These are phyloP conservation scores for Abrostola triplasia DNA, from an alignment of 2,888 invertebrate genomes.

Conservation along the genomic window DNA sequence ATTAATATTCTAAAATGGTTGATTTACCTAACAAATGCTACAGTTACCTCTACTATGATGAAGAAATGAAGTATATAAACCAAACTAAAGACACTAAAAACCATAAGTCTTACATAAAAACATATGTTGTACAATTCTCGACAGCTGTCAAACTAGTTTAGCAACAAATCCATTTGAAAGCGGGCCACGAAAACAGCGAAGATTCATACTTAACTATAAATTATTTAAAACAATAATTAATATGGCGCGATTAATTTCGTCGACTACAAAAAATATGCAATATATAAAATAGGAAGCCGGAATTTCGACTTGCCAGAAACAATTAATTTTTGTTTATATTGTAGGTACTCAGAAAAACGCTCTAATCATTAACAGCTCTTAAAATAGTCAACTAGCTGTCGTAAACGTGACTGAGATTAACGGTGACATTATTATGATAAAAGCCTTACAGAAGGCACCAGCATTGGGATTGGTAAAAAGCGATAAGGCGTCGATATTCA, in stretches of 20 bases:
- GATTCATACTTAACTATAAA: neutral
- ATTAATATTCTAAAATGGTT: no score
- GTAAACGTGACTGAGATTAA: neutral
- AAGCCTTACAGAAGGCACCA: neutral
- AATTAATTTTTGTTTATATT: no score
- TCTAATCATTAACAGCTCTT: no score
- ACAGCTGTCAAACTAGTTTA: slow-evolving; percentile 51
- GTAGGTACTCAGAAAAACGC: no score
- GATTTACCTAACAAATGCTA: neutral
- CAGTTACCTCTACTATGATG: neutral
- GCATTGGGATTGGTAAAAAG: neutral
- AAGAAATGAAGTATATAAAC: neutral
- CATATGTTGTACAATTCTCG: slow-evolving; percentile 45
- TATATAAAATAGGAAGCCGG: no score
- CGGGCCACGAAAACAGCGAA: slow-evolving; percentile 15
- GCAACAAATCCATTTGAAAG: slow-evolving; percentile 47
- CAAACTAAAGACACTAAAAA: slow-evolving; percentile 7
- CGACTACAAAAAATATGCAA: no score
- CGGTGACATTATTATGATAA: neutral
- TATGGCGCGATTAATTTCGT: no score
- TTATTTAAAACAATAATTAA: neutral
- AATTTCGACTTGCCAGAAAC: no score
- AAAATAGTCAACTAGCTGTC: no score
- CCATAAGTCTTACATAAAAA: slow-evolving; percentile 33
- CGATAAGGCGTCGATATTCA: neutral